phyloP scores from a whole-genome alignment of 2,888 invertebrate species.

The Vandiemenella viatica region DNA sequence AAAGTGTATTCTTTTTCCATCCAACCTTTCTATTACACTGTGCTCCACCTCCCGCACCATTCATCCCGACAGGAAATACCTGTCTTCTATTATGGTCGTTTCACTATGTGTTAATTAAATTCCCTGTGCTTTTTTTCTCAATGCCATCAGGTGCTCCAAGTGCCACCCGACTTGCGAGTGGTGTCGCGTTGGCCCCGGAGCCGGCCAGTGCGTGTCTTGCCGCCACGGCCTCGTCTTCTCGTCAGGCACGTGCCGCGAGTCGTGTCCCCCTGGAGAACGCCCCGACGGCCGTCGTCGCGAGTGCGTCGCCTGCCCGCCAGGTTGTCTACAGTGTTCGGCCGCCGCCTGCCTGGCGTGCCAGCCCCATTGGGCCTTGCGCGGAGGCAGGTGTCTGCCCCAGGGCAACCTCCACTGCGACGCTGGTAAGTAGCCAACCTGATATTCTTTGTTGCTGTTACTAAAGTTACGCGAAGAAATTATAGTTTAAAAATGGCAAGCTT shows the following conservation, averaged over 20 bases:
- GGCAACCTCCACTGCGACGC: slow-evolving; percentile 15
- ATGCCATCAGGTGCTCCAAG: slow-evolving; percentile 17
- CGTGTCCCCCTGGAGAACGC: slow-evolving; percentile 20
- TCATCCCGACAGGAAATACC: too few relatives aligned
- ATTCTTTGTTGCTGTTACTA: too few relatives aligned
- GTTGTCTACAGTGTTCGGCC: slow-evolving; percentile 19
- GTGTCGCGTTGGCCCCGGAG: slow-evolving; percentile 18
- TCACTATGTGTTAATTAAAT: too few relatives aligned
- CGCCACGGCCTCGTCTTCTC: slow-evolving; percentile 18
- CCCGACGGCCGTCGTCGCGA: slow-evolving; percentile 15
- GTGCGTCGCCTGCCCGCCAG: slow-evolving; percentile 19
- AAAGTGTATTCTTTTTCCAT: too few relatives aligned
- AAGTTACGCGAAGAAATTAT: too few relatives aligned
- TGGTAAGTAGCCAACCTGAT: slow-evolving; percentile 10
- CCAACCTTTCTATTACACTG: too few relatives aligned
- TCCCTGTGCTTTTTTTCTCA: too few relatives aligned
- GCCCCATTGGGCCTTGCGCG: slow-evolving; percentile 17
- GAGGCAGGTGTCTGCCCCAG: slow-evolving; percentile 16
- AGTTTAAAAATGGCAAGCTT: too few relatives aligned
- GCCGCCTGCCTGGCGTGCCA: slow-evolving; percentile 20
- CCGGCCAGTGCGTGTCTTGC: slow-evolving; percentile 21
- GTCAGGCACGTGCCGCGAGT: slow-evolving; percentile 16
- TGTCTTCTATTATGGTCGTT: too few relatives aligned
- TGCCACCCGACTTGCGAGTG: slow-evolving; percentile 18
- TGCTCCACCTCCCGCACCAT: too few relatives aligned